A percentile compares a stretch with the other conserved stretches of the same genome.
phyloP scores from a whole-genome alignment of 2,888 invertebrate genomes.

The Urechis unicinctus region DNA sequence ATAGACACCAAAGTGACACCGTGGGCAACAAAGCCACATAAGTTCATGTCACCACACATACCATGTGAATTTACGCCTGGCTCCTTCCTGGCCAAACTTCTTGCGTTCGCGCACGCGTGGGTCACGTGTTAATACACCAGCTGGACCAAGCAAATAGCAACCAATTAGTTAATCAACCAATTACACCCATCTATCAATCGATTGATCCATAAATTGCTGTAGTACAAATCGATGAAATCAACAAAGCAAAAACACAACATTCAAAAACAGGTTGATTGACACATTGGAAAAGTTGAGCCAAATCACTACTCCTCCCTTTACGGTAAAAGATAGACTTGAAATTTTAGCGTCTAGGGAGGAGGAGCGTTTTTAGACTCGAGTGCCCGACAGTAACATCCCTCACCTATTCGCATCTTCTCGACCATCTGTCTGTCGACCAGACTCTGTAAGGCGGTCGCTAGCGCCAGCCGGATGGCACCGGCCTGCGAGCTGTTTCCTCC shows the following conservation, averaged over 20 bases:
- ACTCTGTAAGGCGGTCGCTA: conserved; percentile 74
- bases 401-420: conserved; percentile 80
- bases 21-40: no score
- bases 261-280: neutral
- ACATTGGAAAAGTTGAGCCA: neutral
- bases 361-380: neutral
- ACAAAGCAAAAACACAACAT: neutral
- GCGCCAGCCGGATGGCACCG: conserved; percentile 83
- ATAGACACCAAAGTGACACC: no score
- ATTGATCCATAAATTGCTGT: no score
- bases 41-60: no score
- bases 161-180: no score
- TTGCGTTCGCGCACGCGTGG: conserved; percentile 74
- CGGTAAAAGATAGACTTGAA: no score
- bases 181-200: no score
- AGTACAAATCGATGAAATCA: neutral
- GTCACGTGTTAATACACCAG: conserved; percentile 80
- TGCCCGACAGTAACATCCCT: conserved; percentile 17
- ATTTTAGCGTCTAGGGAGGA: no score
- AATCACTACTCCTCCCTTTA: no score
- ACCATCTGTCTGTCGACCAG: conserved; percentile 72
- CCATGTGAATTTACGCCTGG: conserved; percentile 88
- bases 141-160: conserved; percentile 54
- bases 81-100: conserved; percentile 86
- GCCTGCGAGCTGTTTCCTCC: conserved; percentile 66